phyloP scores from a whole-genome alignment of 1,140 invertebrate species.

The Chironomus striatipennis region DNA sequence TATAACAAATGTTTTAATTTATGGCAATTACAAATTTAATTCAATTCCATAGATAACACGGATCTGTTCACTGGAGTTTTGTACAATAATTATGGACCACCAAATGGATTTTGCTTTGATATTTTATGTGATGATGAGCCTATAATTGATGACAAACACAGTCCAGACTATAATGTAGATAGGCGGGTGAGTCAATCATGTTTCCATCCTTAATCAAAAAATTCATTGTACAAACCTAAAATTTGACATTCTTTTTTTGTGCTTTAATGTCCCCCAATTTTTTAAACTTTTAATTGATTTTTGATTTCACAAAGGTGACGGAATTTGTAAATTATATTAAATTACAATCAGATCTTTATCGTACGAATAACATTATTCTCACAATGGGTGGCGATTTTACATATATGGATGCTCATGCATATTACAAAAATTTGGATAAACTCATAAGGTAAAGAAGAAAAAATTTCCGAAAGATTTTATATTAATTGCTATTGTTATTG shows the following conservation, averaged over 20 bases:
- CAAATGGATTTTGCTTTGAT: slow-evolving; percentile 85
- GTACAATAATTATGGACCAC: slow-evolving; percentile 72
- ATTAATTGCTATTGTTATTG: too few species aligned
- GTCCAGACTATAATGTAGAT: slow-evolving; percentile 63
- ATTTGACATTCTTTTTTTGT: slow-evolving; percentile 10
- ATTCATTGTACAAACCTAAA: not conserved
- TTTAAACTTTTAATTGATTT: slow-evolving; percentile 28
- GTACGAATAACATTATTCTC: slow-evolving; percentile 67
- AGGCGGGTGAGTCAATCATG: slow-evolving; percentile 44
- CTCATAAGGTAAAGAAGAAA: slow-evolving; percentile 61
- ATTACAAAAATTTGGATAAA: slow-evolving; percentile 83
- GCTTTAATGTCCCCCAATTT: not conserved
- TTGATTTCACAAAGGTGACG: slow-evolving; percentile 44
- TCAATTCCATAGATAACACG: slow-evolving; percentile 31
- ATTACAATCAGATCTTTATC: slow-evolving; percentile 47
- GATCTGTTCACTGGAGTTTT: slow-evolving; percentile 63
- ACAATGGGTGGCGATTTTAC: slow-evolving; percentile 94
- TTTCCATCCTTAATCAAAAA: not conserved
- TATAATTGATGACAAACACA: slow-evolving; percentile 62
- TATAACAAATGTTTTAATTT: too few species aligned
- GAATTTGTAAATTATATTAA: slow-evolving; percentile 48
- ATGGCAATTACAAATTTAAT: slow-evolving; percentile 33
- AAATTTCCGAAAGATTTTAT: too few species aligned
- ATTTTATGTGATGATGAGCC: slow-evolving; percentile 72
- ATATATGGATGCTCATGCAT: slow-evolving; percentile 74